Base-by-base conservation (phyloP, 2,113 vertebrate species). In the Hydrolagus affinis region DNA sequence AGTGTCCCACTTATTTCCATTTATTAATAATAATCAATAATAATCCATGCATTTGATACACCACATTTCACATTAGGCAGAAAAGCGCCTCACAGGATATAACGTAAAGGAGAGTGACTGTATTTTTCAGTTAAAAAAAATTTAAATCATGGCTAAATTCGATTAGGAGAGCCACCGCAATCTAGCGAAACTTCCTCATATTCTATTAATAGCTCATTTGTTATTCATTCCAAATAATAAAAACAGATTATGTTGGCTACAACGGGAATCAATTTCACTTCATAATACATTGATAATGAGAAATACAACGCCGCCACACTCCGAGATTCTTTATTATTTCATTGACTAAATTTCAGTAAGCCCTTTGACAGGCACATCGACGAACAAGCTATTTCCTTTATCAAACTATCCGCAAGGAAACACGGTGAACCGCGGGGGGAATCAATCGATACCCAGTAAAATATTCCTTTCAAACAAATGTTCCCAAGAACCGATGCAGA, bases 401-500 rank as follows among this genome's bases (percentile, higher is more conserved):
- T 28, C 25, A 17, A 11, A 21, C 11, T 32, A 8, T 66, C 30
- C 28, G 60, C 28, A 64, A 28, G 59, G 57, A 66, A 66, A 64
- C 25, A 28, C 11, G 1, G 44, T 44, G 6, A 6, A 44, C 44
- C 11, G 28, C 62, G 78, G 3, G 8, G 64, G 9, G 62, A 83
- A 11, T 32, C 25, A 66, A 19, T 11, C 62, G 30, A 8, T 64
- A 59, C 11, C 59, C 17, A 15, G 64, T n/a, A 62, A 83, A 28
- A 17, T 66, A 28, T 66, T 83, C 14, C 25, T 83, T 66, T 83
- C 3, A 83, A 83, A 32, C 30, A 75, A 75, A 75, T 56, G 32
- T 70, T 75, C 30, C 4, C 73, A 75, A 56, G 17, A 66, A 66
- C 15, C 30, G 23, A 10, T 64, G 77, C 44, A 25, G n/a, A 30